Evolutionary conservation across 2,113 vertebrate genomes (phyloP), one percentile per base, ranked within the genome.

Genomic region (Nestor notabilis): DNA sequence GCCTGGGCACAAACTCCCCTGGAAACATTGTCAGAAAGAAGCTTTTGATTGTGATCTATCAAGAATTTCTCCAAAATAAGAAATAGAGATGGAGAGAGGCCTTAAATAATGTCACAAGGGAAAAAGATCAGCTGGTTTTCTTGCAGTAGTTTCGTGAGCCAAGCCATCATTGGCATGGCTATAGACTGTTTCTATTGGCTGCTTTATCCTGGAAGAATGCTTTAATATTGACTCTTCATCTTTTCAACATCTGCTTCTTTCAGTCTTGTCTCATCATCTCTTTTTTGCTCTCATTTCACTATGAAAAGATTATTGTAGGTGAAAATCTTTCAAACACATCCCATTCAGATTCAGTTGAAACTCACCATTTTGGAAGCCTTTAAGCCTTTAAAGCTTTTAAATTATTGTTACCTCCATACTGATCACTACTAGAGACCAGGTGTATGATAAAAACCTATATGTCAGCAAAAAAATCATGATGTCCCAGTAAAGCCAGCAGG

Each of bases 341-440:
- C 63, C 20, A n/a, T 94, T 86, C 29, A 85, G 27, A 77, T 81
- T 87, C 17, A 72, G 17, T 58, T 86, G 80, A 65, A 76, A 84
- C 71, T 84, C 43, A 68, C 60, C 58, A 52, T 83, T 91, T 92
- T 28, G 37, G n/a, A 64, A 92, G 16, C 33, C 53, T 93, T 92
- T 95, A 74, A 63, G 52, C n/a, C 52, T 96, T 93, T 94, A 88
- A 92, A 94, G 49, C 70, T 39, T 88, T 91, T 66, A 92, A 84
- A 89, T 93, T 89, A 75, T 87, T 91, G 68, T 87, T 64, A 90
- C 29, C 28, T 68, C 66, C 63, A 33, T 20, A 92, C 33, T n/a
- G 83, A 77, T 96, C 63, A 50, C 46, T 78, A 72, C 64, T 85
- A 91, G 75, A 89, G 74, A 87, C 31, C 50, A 75, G 61, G 14